Evolutionary conservation across 1,140 invertebrate genomes (phyloP), one percentile per base, ranked within the genome.

Genomic region (Mamestra configurata): DNA sequence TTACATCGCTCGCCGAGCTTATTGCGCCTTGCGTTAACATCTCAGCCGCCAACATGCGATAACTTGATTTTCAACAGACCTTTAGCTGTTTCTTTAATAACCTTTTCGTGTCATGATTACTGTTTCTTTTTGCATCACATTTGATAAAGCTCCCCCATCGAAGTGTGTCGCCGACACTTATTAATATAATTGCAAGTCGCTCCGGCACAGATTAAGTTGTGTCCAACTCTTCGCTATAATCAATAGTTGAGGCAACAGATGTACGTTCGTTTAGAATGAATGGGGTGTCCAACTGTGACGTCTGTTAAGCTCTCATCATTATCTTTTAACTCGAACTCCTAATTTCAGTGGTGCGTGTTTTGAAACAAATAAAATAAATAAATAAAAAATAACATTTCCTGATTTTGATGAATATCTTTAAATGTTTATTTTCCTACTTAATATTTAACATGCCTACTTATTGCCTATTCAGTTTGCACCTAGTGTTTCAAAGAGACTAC

Each of bases 1-100:
- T 84, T 66, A 76, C 79, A 49, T 37, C 55, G 70, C 59, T 13
- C 40, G 35, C 4, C 68, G 13, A 43, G 53, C 35, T 37, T 27
- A 10, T 40, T 22, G 51, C 59, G 59, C 1, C 31, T 27, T 53
- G 49, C 7, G 8, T 46, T 76, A 59, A 76, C 57, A 61, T 76
- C 57, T 61, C 57, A 20, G 27, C 20, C 43, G 68, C 43, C 46
- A 13, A 57, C 57, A 75, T 61, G 43, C 35, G 22, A 77, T 71
- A 59, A 80, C 79, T 81, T 75, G 77, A 76, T 64, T 76, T 73
- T 72, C 77, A 78, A 79, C 64, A 79, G 57, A 81, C 72, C 73
- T 81, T 79, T 81, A 46, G 10, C 43, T 61, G 31, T 57, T 66
- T 77, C 46, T 66, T 77, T 37, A 77, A 31, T 77, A 77, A 77